Evolutionary conservation across 2,888 invertebrate genomes (phyloP).

Genomic region (Endotricha flammealis): DNA sequence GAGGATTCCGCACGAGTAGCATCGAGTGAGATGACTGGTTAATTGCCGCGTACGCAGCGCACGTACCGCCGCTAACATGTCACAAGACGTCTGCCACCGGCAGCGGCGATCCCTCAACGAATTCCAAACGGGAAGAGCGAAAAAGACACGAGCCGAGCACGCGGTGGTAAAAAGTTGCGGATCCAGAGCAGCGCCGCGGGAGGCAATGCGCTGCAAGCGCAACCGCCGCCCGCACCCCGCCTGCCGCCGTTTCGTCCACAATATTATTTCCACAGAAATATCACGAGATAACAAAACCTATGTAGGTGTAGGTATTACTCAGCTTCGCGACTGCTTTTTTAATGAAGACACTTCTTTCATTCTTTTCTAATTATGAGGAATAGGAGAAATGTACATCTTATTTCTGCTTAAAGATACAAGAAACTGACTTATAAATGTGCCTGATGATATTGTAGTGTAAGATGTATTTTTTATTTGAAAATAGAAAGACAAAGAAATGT

Average conservation of each 20-base stretch:
- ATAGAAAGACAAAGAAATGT: too few relatives aligned
- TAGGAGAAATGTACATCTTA: too few relatives aligned
- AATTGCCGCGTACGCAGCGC: constrained; percentile 72
- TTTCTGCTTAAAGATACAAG: too few relatives aligned
- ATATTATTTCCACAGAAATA: too few relatives aligned
- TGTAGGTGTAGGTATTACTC: too few relatives aligned
- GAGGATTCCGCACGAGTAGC: constrained; percentile 45
- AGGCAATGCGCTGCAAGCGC: constrained; percentile 43
- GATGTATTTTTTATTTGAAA: too few relatives aligned
- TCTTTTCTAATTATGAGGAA: too few relatives aligned
- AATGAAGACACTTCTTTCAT: too few relatives aligned
- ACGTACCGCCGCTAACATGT: constrained; percentile 70
- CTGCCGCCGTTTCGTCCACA: constrained; percentile 30
- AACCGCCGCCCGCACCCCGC: constrained; percentile 28
- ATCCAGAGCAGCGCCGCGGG: constrained; percentile 59
- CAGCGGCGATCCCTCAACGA: constrained; percentile 73
- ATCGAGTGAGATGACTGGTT: constrained; percentile 59
- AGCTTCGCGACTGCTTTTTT: too few relatives aligned
- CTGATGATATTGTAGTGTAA: too few relatives aligned
- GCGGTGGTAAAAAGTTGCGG: constrained; percentile 64
- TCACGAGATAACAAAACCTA: too few relatives aligned
- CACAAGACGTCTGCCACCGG: constrained; percentile 77
- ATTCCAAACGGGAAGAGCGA: constrained; percentile 75
- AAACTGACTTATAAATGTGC: too few relatives aligned
- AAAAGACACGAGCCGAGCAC: constrained; percentile 76